A percentile compares a stretch with the other conserved stretches of the same genome.
These are phyloP conservation scores for Monodelphis domestica DNA, from an alignment of 2,797 vertebrate species.

Conservation along the genomic window DNA sequence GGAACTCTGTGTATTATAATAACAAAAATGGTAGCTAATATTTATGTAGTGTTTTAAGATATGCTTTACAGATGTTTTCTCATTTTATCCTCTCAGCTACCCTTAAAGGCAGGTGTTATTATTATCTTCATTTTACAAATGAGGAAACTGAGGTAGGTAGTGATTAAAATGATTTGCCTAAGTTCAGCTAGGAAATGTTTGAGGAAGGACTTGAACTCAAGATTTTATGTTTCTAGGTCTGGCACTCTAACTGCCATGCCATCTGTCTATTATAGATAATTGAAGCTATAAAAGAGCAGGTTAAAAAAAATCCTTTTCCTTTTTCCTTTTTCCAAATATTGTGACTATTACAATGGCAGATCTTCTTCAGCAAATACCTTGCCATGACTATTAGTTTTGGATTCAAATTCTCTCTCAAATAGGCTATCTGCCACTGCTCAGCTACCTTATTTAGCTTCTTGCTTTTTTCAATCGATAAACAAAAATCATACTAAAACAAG, in stretches of 20 bases:
- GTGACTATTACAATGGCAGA: neutral
- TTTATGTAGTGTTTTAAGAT: neutral
- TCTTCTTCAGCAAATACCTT: neutral
- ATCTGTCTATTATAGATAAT: neutral
- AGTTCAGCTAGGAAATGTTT: too few species aligned
- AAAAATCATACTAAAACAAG: neutral
- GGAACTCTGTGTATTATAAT: neutral
- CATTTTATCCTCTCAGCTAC: too few species aligned
- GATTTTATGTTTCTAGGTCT: too few species aligned
- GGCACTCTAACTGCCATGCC: neutral
- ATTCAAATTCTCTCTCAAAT: neutral
- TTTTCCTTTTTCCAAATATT: neutral
- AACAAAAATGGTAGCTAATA: too few species aligned
- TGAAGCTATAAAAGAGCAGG: neutral
- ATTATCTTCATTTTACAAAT: too few species aligned
- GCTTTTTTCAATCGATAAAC: neutral
- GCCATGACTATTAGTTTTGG: neutral
- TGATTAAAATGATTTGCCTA: too few species aligned
- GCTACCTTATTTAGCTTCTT: neutral
- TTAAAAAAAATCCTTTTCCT: neutral
- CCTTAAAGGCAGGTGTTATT: too few species aligned
- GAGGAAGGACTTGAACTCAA: too few species aligned
- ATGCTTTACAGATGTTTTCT: neutral
- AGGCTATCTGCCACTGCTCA: neutral
- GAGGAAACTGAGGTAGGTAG: too few species aligned